phyloP scores from a whole-genome alignment of 2,113 vertebrate genomes.

The Microcebus jonahi region DNA sequence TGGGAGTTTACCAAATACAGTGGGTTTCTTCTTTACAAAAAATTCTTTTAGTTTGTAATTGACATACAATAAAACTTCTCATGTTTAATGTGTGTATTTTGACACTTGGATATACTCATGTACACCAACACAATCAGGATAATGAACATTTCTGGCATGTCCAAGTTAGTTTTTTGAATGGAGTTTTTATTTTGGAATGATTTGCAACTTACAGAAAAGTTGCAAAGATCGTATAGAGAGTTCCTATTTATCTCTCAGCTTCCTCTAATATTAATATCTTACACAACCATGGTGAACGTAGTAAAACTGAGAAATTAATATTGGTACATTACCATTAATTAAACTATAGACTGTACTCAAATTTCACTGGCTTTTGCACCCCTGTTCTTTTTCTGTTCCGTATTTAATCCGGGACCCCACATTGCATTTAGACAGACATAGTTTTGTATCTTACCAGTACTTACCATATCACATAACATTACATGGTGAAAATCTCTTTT shows the following conservation, averaged over 20 bases:
- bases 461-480: too few species aligned
- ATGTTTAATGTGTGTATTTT: not conserved
- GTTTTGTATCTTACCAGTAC: not conserved
- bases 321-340: not conserved
- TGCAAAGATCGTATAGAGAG: not conserved
- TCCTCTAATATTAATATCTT: not conserved
- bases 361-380: not conserved
- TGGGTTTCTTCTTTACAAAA: not conserved
- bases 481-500: not conserved
- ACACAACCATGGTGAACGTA: not conserved
- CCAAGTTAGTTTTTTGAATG: not conserved
- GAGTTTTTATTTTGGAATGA: not conserved
- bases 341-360: not conserved
- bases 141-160: not conserved
- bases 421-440: not conserved
- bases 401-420: not conserved
- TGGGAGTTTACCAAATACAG: not conserved
- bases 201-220: not conserved
- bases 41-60: not conserved
- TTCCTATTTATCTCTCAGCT: accelerated
- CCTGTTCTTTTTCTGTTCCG: not conserved
- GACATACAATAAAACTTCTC: not conserved
- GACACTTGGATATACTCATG: not conserved
- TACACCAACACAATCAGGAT: not conserved
- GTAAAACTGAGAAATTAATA: not conserved